Conservation (phyloP, 1,140 invertebrate species). For the Wasmannia auropunctata region DNA sequence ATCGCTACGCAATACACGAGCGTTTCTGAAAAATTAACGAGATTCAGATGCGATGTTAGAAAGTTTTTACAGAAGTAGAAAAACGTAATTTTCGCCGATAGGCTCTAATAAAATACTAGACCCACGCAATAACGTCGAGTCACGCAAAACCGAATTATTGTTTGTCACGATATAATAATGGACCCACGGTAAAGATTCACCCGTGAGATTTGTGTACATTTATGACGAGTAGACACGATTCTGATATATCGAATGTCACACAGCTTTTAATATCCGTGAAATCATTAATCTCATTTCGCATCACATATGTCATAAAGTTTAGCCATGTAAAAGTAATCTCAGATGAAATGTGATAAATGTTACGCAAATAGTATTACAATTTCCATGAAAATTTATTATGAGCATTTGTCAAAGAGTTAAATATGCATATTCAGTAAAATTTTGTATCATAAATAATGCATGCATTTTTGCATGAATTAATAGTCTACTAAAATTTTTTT, state of each 20-base stretch:
- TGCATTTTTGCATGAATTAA: not conserved
- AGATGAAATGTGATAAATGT: not conserved
- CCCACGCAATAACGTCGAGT: not conserved
- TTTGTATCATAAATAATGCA: not conserved
- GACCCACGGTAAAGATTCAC: not conserved
- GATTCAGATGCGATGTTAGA: not conserved
- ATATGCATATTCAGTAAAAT: not conserved
- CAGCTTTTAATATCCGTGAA: not conserved
- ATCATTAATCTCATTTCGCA: slow-evolving; percentile 13
- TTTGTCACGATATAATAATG: slow-evolving; percentile 8
- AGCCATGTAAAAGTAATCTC: slow-evolving; percentile 2
- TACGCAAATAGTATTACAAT: not conserved
- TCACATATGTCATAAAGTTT: not conserved
- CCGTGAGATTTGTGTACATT: not conserved
- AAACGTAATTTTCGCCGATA: not conserved
- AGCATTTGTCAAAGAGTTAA: not conserved
- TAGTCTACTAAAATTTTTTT: too few species aligned
- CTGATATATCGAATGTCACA: not conserved
- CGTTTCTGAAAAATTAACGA: not conserved
- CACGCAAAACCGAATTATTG: slow-evolving; percentile 5
- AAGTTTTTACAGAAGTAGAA: not conserved
- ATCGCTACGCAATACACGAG: not conserved
- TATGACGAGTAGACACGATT: not conserved
- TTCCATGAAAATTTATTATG: not conserved
- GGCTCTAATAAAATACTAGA: not conserved